Percentiles rank a stretch among this genome's conserved stretches.
Conservation (phyloP, 2,797 vertebrate genomes). For the Lagocephalus sceleratus region DNA sequence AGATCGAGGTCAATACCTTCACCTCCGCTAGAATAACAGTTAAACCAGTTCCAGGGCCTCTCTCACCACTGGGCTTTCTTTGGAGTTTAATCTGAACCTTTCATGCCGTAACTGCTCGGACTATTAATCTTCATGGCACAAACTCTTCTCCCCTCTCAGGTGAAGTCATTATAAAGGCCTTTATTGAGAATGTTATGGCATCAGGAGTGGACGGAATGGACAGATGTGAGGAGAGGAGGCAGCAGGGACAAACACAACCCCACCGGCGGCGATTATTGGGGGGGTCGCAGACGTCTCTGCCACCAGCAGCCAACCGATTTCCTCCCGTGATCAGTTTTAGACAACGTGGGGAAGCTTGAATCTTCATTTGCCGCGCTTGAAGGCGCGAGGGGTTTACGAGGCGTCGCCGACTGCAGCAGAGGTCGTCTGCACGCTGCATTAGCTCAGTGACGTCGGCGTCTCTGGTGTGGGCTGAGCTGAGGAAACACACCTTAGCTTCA, state of each 20-base stretch:
- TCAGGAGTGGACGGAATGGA: background rate
- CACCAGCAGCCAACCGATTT: conserved; percentile 29
- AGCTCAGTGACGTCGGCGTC: conserved; percentile 23
- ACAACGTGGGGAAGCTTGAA: background rate
- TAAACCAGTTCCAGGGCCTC: conserved; percentile 37
- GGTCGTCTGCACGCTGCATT: conserved; percentile 53
- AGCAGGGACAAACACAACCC: conserved; percentile 6
- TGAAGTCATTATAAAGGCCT: conserved; percentile 40
- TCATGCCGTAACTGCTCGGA: conserved; percentile 13
- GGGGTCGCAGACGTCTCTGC: conserved; percentile 31
- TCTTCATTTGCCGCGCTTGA: conserved; percentile 22
- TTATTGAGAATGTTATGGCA: conserved; percentile 28
- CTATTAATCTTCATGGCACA: conserved; percentile 36
- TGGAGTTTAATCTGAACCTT: conserved; percentile 29
- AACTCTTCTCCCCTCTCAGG: conserved; percentile 42
- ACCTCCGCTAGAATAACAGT: conserved; percentile 34
- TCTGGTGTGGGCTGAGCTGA: too few relatives aligned
- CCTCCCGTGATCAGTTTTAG: conserved; percentile 18
- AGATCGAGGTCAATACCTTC: conserved; percentile 54
- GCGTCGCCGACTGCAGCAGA: conserved; percentile 26
- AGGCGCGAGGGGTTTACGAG: conserved; percentile 37
- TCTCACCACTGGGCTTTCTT: conserved; percentile 25
- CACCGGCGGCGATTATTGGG: conserved; percentile 35
- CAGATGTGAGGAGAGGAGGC: conserved; percentile 12
- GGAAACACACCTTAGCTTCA: too few relatives aligned